These are phyloP conservation scores for Astropecten irregularis DNA, from an alignment of 53 echinoderm and acorn worm genomes.

Conservation along the genomic window DNA sequence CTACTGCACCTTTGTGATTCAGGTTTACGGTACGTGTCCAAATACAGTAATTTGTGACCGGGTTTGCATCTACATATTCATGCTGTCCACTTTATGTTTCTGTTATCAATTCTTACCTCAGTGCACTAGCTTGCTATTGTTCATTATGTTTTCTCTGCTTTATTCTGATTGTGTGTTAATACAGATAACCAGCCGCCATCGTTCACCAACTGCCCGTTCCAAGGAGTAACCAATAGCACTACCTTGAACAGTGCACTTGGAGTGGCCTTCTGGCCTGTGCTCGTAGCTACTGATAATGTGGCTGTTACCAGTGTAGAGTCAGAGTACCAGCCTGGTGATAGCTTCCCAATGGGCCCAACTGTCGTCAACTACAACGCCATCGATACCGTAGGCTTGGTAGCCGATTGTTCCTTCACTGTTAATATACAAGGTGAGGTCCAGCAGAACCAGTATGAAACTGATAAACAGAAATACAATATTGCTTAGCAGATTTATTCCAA, in stretches of 20 bases:
- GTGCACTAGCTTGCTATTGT: not conserved
- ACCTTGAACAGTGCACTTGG: not conserved
- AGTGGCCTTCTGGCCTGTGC: not conserved
- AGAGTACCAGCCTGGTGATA: slow-evolving; percentile 40
- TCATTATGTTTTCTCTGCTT: too few relatives aligned
- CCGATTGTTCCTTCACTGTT: slow-evolving; percentile 27
- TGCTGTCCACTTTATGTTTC: too few relatives aligned
- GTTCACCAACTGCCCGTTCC: not conserved
- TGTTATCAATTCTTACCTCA: too few relatives aligned
- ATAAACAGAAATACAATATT: too few relatives aligned
- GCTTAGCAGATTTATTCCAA: too few relatives aligned
- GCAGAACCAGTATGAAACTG: too few relatives aligned
- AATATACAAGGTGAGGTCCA: slow-evolving; percentile 26
- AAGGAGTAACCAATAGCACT: not conserved
- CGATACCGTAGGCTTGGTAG: slow-evolving; percentile 9
- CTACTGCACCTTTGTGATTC: not conserved
- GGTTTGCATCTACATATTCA: too few relatives aligned
- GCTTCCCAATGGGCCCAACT: slow-evolving; percentile 9
- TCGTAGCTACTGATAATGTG: slow-evolving; percentile 32
- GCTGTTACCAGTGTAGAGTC: not conserved
- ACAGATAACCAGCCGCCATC: not conserved
- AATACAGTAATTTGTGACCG: not conserved
- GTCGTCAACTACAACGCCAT: slow-evolving; percentile 50
- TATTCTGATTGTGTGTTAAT: too few relatives aligned
- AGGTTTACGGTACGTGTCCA: slow-evolving; percentile 10